Base-by-base conservation (phyloP, 2,888 invertebrate genomes). In the Trimorus sp. region DNA sequence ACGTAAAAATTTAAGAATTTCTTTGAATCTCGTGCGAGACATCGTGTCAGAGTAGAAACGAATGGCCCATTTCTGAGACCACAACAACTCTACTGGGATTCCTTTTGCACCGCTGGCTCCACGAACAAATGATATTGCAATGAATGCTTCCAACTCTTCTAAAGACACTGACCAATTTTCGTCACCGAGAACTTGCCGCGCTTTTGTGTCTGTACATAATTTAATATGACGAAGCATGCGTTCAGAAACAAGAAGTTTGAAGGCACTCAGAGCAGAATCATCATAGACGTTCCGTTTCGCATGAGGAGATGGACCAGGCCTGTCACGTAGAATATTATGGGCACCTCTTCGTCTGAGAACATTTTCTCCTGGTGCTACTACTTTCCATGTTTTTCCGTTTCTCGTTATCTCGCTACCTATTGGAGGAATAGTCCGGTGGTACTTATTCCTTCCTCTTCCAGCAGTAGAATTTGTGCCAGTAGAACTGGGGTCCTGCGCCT, bases 31-130 rank as follows among this genome's bases (percentile, higher is more conserved):
- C 49, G 78, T 15, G 48, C 75, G 51, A 12, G 45, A 36, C 60
- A 74, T 54, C n/a, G 83, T 81, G 15, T 69, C 65, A 38, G 78
- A 70, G 73, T 84, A 84, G 79, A 86, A 86, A 9, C 15, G 15
- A 36, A 59, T 15, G 16, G 48, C 37, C 66, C 75, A 75, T n/a
- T 16, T 15, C 7, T 51, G 16, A n/a, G 75, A 68, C 68, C 75
- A 68, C 16, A 75, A 68, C n/a, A 37, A 1, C 9, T 75, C 54
- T 11, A 60, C 1, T 12, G 38, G 15, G 8, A 75, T 53, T 15
- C 45, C 51, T 16, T 36, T 75, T 9, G 68, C 45, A 49, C 75
- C 75, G 37, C 16, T 16, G 5, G 48, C 68, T 5, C 75, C 66
- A 45, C 60, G 51, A 51, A 60, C 66, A 54, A 53, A 75, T 0